A percentile compares a stretch with the other conserved stretches of the same genome.
phyloP scores from a whole-genome alignment of 2,888 invertebrate species.

The Philereme vetulata region DNA sequence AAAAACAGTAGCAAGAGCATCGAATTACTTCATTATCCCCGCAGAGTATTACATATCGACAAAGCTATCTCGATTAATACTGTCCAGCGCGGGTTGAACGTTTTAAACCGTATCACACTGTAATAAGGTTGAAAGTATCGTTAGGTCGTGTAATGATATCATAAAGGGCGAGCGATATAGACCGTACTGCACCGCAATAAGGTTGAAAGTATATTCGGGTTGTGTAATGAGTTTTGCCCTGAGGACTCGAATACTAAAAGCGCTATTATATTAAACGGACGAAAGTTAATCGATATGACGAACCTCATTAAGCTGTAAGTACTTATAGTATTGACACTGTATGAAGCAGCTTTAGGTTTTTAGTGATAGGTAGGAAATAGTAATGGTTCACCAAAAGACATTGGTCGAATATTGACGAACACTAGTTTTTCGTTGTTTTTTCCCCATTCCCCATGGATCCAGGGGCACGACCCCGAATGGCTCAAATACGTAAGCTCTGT shows the following conservation, averaged over 20 bases:
- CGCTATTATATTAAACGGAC: constrained; percentile 37
- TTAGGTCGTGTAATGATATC: constrained; percentile 42
- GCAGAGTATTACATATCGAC: constrained; percentile 40
- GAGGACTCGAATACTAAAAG: constrained; percentile 45
- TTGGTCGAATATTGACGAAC: no score
- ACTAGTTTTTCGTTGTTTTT: no score
- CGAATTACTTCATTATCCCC: constrained; percentile 42
- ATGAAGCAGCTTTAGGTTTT: not conserved
- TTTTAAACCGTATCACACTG: constrained; percentile 10
- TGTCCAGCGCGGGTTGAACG: constrained; percentile 1
- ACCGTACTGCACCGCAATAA: constrained; percentile 14
- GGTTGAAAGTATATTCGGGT: constrained; percentile 7
- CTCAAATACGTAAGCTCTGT: no score
- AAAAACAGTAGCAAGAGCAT: constrained; percentile 28
- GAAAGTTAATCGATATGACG: constrained; percentile 28
- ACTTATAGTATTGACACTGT: not conserved
- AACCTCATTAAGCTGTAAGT: constrained; percentile 23
- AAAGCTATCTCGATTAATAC: constrained; percentile 14
- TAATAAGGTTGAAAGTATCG: constrained; percentile 13
- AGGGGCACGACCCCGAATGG: no score
- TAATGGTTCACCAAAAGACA: no score
- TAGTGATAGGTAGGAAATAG: no score
- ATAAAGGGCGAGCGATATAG: not conserved
- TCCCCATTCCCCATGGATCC: no score
- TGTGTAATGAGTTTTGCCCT: constrained; percentile 49